Evolutionary conservation across 2,797 vertebrate species (phyloP), one percentile per base, ranked within the genome.

Genomic region (Petrocephalus sullivani): DNA sequence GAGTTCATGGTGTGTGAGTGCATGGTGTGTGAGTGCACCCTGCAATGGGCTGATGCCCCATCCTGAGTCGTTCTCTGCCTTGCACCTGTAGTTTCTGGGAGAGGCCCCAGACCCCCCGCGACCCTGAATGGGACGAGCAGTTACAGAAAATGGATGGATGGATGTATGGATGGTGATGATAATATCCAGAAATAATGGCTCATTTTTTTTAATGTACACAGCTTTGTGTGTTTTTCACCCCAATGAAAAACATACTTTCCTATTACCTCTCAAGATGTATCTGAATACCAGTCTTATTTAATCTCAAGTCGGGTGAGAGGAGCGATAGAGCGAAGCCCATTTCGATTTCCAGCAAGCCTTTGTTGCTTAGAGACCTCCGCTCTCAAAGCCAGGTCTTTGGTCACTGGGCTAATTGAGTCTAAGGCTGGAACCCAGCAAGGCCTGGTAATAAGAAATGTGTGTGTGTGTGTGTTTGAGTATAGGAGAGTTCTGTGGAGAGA

Each of bases 291-390:
- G 75, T 85, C 28, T 81, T 46, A 64, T 53, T 87, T 57, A 16
- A 85, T 91, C 90, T 51, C 75, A 88, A 49, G 87, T 90, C 88
- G 88, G 56, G 14, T 83, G 89, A 9, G n/a, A 49, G 21, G 81
- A 46, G 51, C 10, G 21, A 21, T 46, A 16, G 53, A 58, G 64
- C 51, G n/a, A 78, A 86, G 71, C 57, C 85, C 60, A 81, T 56
- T 86, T 87, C 71, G 37, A 71, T 37, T 28, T 41, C 67, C n/a
- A 23, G 19, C 16, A 10, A 87, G 33, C 46, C 87, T 88, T 85
- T 85, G 87, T 85, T 88, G 71, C 54, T 82, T 64, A 83, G 54
- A 82, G 41, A 60, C 75, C 67, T 53, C 33, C n/a, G 16, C 51
- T 57, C 67, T 56, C 46, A 33, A 78, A 37, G 28, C 87, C 67